A percentile compares a stretch with the other conserved stretches of the same genome.
These are phyloP conservation scores for Microchirus variegatus DNA, from an alignment of 2,797 vertebrate genomes.

Conservation along the genomic window DNA sequence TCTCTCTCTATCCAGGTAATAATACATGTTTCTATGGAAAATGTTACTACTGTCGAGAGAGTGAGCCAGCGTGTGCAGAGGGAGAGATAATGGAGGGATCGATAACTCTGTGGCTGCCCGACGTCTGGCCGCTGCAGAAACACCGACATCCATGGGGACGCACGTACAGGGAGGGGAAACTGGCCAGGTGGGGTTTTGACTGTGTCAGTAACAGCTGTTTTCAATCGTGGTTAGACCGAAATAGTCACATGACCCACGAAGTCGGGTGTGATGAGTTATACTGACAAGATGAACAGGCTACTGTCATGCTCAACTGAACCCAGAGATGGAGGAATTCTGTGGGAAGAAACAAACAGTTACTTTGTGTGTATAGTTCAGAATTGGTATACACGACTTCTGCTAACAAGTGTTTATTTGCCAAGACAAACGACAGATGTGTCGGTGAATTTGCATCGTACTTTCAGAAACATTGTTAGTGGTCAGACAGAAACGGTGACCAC, in stretches of 20 bases:
- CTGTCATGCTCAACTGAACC: no score
- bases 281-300: no score
- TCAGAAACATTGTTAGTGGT: no score
- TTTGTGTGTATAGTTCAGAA: no score
- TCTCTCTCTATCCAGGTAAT: constrained; percentile 82
- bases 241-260: background rate
- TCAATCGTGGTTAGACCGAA: background rate
- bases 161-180: constrained; percentile 96
- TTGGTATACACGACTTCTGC: no score
- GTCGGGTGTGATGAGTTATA: no score
- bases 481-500: no score
- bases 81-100: constrained; percentile 95
- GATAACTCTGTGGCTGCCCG: constrained; percentile 95
- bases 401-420: no score
- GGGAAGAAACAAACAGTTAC: no score
- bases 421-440: no score
- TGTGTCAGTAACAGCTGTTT: background rate
- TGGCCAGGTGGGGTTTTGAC: constrained; percentile 87
- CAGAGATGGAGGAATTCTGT: no score
- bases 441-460: no score
- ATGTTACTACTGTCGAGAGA: constrained; percentile 98
- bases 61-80: constrained; percentile 94
- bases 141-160: constrained; percentile 98
- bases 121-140: constrained; percentile 98
- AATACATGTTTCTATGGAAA: constrained; percentile 98